These are phyloP conservation scores for Sternotherus odoratus DNA, from an alignment of 2,797 vertebrate genomes.

Conservation along the genomic window DNA sequence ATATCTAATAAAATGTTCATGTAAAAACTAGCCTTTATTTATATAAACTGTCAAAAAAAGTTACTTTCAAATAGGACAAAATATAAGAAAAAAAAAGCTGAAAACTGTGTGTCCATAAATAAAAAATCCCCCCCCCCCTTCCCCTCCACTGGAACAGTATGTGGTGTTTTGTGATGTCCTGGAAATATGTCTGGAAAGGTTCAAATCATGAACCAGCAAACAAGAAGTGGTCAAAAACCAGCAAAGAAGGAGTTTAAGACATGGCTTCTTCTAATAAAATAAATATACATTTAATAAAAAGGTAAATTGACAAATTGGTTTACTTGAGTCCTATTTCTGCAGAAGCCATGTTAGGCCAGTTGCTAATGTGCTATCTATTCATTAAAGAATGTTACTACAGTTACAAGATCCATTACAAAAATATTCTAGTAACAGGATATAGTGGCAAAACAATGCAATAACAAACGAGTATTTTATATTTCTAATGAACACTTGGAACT, in stretches of 20 bases:
- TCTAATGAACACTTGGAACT: constrained; percentile 23
- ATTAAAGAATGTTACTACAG: constrained; percentile 73
- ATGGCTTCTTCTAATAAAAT: not conserved
- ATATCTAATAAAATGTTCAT: constrained; percentile 64
- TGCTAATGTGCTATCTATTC: constrained; percentile 60
- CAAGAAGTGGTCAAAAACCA: constrained; percentile 25
- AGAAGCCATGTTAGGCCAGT: constrained; percentile 31
- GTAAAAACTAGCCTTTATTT: constrained; percentile 45
- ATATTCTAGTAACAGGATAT: constrained; percentile 52
- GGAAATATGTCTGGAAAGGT: constrained; percentile 31
- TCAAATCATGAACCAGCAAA: constrained; percentile 29
- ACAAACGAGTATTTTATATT: constrained; percentile 55
- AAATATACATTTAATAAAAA: constrained; percentile 13
- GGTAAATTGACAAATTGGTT: constrained; percentile 39
- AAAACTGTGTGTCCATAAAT: constrained; percentile 32
- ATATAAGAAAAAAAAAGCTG: constrained; percentile 25
- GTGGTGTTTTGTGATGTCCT: not conserved
- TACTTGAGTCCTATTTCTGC: constrained; percentile 46
- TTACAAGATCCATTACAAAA: constrained; percentile 69
- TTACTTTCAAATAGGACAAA: constrained; percentile 55
- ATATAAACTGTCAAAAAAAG: constrained; percentile 47
- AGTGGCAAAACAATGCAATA: constrained; percentile 41
- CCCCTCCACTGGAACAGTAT: not conserved
- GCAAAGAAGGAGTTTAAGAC: constrained; percentile 15
- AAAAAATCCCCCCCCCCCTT: not conserved